These are phyloP conservation scores for Metaphire vulgaris DNA, from an alignment of 1,140 invertebrate genomes.

Conservation along the genomic window DNA sequence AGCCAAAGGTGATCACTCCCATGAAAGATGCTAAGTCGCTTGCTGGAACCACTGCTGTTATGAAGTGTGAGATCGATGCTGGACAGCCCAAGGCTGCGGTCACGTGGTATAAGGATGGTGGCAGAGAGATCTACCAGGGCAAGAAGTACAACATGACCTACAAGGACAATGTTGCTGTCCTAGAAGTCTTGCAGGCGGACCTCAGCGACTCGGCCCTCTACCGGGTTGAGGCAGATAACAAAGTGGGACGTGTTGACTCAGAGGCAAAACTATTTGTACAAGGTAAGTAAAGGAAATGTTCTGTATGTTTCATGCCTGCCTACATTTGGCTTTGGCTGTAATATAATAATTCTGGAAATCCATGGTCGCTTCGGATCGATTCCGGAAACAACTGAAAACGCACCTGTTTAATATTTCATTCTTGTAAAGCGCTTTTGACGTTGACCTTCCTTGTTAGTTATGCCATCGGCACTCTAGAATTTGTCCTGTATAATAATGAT, in stretches of 20 bases:
- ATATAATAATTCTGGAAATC: too few species aligned
- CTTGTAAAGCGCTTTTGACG: too few species aligned
- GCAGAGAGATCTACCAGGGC: slow-evolving; percentile 43
- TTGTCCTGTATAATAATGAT: too few species aligned
- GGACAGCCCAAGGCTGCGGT: slow-evolving; percentile 21
- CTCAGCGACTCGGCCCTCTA: slow-evolving; percentile 47
- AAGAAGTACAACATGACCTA: slow-evolving; percentile 49
- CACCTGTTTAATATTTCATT: too few species aligned
- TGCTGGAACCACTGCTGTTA: slow-evolving; percentile 8
- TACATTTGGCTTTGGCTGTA: too few species aligned
- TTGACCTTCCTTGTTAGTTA: too few species aligned
- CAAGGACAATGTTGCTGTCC: slow-evolving; percentile 42
- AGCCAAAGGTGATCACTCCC: slow-evolving; percentile 24
- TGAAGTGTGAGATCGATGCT: slow-evolving; percentile 23
- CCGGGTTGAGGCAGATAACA: slow-evolving; percentile 42
- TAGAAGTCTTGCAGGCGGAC: slow-evolving; percentile 46
- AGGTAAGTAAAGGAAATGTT: slow-evolving; percentile 42
- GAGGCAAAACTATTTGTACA: slow-evolving; percentile 46
- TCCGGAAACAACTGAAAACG: too few species aligned
- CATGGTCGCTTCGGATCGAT: too few species aligned
- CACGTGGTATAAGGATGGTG: slow-evolving; percentile 34
- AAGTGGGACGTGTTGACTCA: slow-evolving; percentile 45
- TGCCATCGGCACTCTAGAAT: too few species aligned
- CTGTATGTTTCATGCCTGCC: too few species aligned
- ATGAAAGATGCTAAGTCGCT: slow-evolving; percentile 26